Conservation (phyloP, 2,888 invertebrate species). For the Mimas tiliae region DNA sequence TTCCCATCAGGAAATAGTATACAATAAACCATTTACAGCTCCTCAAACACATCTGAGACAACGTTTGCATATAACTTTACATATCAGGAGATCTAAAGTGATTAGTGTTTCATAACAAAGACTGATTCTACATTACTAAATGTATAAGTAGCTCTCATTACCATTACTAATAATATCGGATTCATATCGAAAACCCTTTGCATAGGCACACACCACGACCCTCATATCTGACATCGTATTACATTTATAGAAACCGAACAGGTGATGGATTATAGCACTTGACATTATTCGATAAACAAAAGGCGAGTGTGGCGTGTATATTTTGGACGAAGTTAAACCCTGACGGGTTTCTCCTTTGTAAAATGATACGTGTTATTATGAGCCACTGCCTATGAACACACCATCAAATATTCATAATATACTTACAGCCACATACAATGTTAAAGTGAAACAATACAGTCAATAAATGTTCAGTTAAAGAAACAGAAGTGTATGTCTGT, state of each 20-base stretch:
- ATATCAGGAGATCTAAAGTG: background rate
- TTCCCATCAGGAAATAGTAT: too few species aligned
- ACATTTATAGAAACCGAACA: slow-evolving; percentile 33
- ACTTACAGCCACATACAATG: background rate
- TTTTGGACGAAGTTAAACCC: slow-evolving; percentile 56
- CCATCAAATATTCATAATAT: slow-evolving; percentile 1
- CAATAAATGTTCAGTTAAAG: background rate
- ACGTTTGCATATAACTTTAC: background rate
- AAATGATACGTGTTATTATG: slow-evolving; percentile 38
- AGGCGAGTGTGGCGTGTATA: slow-evolving; percentile 48
- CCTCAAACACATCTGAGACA: too few species aligned
- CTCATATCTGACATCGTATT: slow-evolving; percentile 13
- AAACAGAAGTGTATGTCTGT: background rate
- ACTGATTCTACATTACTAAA: background rate
- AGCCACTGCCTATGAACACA: background rate
- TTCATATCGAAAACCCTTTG: slow-evolving; percentile 4
- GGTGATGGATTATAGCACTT: slow-evolving; percentile 48
- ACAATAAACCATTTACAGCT: too few species aligned
- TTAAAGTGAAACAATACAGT: background rate
- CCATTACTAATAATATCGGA: background rate
- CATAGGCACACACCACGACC: background rate
- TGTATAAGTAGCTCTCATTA: background rate
- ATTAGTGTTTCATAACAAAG: background rate
- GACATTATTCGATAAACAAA: slow-evolving; percentile 52
- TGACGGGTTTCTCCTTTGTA: slow-evolving; percentile 59